A percentile compares a stretch with the other conserved stretches of the same genome.
phyloP scores from a whole-genome alignment of 2,113 vertebrate genomes.

The Prunella himalayana region DNA sequence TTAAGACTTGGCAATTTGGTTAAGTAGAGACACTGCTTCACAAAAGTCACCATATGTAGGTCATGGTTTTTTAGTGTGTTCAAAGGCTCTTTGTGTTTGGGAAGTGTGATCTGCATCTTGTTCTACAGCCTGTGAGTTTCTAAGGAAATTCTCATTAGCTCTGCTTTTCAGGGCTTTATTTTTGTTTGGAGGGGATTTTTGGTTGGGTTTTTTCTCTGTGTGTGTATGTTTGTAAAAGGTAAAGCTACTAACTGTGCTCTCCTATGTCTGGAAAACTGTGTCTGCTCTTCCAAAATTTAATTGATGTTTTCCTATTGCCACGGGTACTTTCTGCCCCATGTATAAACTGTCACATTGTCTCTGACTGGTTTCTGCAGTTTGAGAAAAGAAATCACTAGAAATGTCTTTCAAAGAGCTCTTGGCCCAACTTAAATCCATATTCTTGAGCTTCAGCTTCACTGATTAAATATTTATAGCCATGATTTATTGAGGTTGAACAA shows the following conservation, averaged over 20 bases:
- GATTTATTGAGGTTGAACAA: neutral
- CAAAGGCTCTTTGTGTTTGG: neutral
- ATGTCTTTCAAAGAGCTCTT: neutral
- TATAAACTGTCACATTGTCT: accelerated
- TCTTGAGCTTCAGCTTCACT: neutral
- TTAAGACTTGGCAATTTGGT: neutral
- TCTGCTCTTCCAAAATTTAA: neutral
- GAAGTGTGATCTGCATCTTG: neutral
- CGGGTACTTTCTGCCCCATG: neutral
- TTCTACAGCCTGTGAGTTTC: neutral
- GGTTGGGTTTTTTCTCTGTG: neutral
- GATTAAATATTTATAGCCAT: neutral
- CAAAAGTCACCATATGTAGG: slow-evolving; percentile 17
- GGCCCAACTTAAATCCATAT: neutral
- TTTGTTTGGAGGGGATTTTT: neutral
- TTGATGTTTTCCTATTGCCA: neutral
- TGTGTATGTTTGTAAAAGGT: neutral
- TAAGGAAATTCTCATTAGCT: neutral
- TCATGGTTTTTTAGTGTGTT: slow-evolving; percentile 7
- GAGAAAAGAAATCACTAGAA: neutral
- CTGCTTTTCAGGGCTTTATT: neutral
- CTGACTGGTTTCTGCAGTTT: neutral
- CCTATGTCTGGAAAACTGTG: neutral
- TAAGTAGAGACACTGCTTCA: neutral
- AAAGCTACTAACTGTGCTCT: neutral